phyloP scores from a whole-genome alignment of 2,888 invertebrate genomes.

The Drosophila neoperkinsi region DNA sequence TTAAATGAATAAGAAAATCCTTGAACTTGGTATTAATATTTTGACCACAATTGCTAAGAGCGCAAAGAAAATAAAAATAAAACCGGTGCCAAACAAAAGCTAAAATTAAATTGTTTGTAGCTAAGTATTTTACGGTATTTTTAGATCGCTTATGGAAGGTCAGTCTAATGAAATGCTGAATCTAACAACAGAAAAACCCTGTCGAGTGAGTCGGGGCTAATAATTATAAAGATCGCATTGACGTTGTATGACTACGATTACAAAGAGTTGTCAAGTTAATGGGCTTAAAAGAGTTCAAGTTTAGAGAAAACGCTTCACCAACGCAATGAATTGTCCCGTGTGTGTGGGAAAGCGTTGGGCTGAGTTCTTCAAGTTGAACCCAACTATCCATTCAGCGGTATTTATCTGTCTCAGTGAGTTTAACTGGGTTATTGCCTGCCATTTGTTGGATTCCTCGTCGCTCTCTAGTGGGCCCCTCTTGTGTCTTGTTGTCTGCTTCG shows the following conservation, averaged over 20 bases:
- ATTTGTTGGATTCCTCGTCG: conserved; percentile 19
- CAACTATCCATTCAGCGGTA: conserved; percentile 10
- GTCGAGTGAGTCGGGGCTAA: background rate
- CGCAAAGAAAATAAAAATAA: background rate
- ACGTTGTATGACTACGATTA: conserved; percentile 62
- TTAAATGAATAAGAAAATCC: conserved; percentile 28
- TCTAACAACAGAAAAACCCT: conserved; percentile 14
- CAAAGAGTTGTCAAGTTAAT: conserved; percentile 23
- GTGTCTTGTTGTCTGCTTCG: background rate
- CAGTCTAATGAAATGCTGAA: conserved; percentile 53
- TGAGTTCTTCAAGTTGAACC: conserved; percentile 19
- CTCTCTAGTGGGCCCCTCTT: background rate
- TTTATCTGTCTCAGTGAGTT: conserved; percentile 1
- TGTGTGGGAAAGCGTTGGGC: conserved; percentile 64
- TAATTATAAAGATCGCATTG: conserved; percentile 50
- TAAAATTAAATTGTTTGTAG: background rate
- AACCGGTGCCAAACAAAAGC: conserved; percentile 1
- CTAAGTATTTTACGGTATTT: background rate
- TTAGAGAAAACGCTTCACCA: conserved; percentile 17
- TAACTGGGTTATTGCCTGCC: conserved; percentile 8
- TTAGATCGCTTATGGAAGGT: conserved; percentile 38
- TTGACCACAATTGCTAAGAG: background rate
- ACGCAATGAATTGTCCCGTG: conserved; percentile 33
- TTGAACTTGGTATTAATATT: conserved; percentile 65
- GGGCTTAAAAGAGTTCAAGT: background rate